phyloP scores from a whole-genome alignment of 2,113 vertebrate genomes.

The Argyrosomus japonicus region DNA sequence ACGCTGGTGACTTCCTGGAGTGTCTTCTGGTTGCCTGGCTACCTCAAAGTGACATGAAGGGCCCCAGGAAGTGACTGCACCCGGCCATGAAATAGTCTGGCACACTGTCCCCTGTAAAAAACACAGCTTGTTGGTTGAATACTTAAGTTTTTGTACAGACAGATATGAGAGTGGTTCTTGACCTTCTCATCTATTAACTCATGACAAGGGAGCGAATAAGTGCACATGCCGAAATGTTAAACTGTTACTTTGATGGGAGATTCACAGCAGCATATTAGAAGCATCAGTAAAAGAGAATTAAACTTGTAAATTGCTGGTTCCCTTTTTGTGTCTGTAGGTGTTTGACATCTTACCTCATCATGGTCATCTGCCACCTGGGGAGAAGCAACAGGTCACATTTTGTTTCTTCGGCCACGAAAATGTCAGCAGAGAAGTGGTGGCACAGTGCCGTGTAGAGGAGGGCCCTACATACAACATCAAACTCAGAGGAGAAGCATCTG shows the following conservation, averaged over 20 bases:
- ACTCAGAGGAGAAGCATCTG: constrained; percentile 87
- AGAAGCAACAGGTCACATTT: constrained; percentile 81
- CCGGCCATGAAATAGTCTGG: neutral
- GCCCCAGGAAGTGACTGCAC: neutral
- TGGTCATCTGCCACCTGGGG: constrained; percentile 83
- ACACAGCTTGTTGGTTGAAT: neutral
- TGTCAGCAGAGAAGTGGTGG: constrained; percentile 73
- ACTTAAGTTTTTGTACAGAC: neutral
- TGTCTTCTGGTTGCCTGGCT: neutral
- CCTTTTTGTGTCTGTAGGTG: constrained; percentile 78
- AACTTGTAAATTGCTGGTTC: neutral
- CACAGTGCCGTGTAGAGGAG: constrained; percentile 87
- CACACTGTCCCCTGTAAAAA: neutral
- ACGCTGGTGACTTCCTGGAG: neutral
- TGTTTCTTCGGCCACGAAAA: constrained; percentile 88
- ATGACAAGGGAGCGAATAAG: neutral
- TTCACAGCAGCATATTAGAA: neutral
- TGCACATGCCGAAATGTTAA: neutral
- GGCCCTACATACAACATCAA: constrained; percentile 87
- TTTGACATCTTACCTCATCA: constrained; percentile 88
- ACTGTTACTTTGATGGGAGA: neutral
- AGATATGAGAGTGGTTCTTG: neutral
- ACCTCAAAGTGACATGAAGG: neutral
- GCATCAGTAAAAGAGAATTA: neutral
- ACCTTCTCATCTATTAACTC: neutral